Evolutionary conservation across 1,140 invertebrate species (phyloP).

Genomic region (Drosophila mauritiana): DNA sequence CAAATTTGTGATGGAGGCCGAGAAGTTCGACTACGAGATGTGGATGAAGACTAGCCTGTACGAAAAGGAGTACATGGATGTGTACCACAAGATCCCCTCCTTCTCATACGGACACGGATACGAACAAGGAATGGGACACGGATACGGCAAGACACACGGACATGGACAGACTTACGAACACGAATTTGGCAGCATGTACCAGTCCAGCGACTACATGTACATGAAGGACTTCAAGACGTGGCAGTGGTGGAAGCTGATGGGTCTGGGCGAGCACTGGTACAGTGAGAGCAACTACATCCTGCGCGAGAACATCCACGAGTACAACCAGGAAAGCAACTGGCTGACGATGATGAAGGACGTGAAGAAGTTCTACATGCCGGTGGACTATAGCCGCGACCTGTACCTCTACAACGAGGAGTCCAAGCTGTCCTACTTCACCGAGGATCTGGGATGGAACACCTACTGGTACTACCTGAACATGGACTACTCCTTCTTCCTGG

Average conservation of each 20-base stretch:
- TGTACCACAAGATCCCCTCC: conserved; percentile 87
- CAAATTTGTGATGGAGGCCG: conserved; percentile 86
- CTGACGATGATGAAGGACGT: conserved; percentile 66
- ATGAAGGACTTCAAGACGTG: conserved; percentile 81
- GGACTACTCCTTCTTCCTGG: conserved; percentile 88
- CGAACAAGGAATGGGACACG: conserved; percentile 85
- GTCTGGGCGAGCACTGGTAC: conserved; percentile 75
- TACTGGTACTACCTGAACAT: conserved; percentile 90
- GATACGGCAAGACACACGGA: no score
- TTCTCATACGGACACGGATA: conserved; percentile 65
- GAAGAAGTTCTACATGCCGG: conserved; percentile 73
- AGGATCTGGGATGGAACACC: conserved; percentile 89
- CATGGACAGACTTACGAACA: conserved; percentile 84
- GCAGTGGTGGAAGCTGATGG: conserved; percentile 84
- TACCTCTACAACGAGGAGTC: conserved; percentile 86
- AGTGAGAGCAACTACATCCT: conserved; percentile 69
- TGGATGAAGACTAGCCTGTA: conserved; percentile 79
- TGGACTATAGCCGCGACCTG: conserved; percentile 86
- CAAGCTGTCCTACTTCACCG: conserved; percentile 89
- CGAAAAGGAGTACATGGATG: conserved; percentile 86
- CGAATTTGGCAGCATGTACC: conserved; percentile 81
- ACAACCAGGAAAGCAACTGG: conserved; percentile 69
- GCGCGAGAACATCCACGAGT: conserved; percentile 72
- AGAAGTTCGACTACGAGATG: conserved; percentile 82
- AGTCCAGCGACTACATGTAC: conserved; percentile 68